Percentiles rank a stretch among this genome's conserved stretches.
These are phyloP conservation scores for Contarinia nasturtii DNA, from an alignment of 1,140 invertebrate genomes.

Conservation along the genomic window DNA sequence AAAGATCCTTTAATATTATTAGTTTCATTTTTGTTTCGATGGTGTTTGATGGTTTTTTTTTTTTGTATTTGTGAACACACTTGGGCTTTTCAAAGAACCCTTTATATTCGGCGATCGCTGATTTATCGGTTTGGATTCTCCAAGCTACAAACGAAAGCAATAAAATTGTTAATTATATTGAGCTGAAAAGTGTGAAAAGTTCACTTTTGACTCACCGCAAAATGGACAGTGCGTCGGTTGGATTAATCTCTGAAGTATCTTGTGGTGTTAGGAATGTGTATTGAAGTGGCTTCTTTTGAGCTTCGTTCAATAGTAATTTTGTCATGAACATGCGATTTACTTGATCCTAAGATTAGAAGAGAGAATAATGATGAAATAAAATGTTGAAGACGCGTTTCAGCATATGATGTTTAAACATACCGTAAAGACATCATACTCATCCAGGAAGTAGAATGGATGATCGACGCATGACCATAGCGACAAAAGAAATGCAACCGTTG, in stretches of 20 bases:
- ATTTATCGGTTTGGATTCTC: too few relatives aligned
- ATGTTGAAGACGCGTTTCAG: not conserved
- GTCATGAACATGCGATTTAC: constrained; percentile 49
- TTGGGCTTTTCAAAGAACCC: too few relatives aligned
- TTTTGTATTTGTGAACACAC: too few relatives aligned
- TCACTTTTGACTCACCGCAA: constrained; percentile 23
- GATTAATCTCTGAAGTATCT: constrained; percentile 36
- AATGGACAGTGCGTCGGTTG: constrained; percentile 31
- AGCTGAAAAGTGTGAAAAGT: too few relatives aligned
- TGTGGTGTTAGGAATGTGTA: constrained; percentile 60
- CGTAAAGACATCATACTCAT: constrained; percentile 99
- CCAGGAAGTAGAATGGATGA: constrained; percentile 85
- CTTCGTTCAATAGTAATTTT: constrained; percentile 43
- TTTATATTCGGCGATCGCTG: too few relatives aligned
- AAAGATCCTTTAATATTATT: too few relatives aligned
- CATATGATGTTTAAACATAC: constrained; percentile 25
- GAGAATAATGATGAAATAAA: constrained; percentile 1
- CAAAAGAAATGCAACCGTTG: constrained; percentile 85
- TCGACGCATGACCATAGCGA: constrained; percentile 81
- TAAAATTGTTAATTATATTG: too few relatives aligned
- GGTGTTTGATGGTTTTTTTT: too few relatives aligned
- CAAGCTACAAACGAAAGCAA: too few relatives aligned
- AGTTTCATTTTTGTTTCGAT: too few relatives aligned
- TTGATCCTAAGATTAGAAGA: constrained; percentile 38
- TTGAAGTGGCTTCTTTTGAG: constrained; percentile 37